Evolutionary conservation across 2,113 vertebrate species (phyloP).

Genomic region (Phrynocephalus versicolor): DNA sequence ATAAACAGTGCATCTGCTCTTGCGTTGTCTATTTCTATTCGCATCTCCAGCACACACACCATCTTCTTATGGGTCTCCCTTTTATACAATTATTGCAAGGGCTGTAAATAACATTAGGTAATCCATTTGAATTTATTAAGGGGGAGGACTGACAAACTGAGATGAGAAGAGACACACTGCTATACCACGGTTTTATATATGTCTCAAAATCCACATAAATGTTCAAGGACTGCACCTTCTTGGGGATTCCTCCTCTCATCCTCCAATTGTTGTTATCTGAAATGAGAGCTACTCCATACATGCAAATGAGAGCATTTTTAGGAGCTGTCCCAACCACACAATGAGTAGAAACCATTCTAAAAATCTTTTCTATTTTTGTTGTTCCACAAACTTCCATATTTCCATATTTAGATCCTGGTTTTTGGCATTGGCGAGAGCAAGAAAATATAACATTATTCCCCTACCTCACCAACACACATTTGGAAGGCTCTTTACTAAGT

Average conservation of each 20-base stretch:
- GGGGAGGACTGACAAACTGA: not conserved
- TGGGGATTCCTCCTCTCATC: not conserved
- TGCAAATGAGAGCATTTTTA: not conserved
- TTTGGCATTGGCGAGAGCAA: not conserved
- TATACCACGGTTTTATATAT: not conserved
- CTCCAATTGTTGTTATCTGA: not conserved
- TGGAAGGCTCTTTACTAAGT: not conserved
- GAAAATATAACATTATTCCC: not conserved
- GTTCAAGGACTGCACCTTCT: not conserved
- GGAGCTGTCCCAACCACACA: not conserved
- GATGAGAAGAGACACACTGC: no score
- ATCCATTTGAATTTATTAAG: not conserved
- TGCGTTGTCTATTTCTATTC: slow-evolving; percentile 48
- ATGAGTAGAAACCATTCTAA: not conserved
- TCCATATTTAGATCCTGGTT: not conserved
- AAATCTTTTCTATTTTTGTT: not conserved
- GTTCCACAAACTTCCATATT: not conserved
- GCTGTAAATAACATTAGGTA: no score
- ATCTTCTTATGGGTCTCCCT: not conserved
- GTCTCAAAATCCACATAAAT: not conserved
- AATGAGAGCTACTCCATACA: not conserved
- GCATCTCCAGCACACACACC: not conserved
- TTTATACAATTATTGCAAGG: not conserved
- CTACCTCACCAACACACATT: not conserved
- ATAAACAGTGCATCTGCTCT: slow-evolving; percentile 56